These are phyloP conservation scores for Nibea albiflora DNA, from an alignment of 2,113 vertebrate genomes.

Conservation along the genomic window DNA sequence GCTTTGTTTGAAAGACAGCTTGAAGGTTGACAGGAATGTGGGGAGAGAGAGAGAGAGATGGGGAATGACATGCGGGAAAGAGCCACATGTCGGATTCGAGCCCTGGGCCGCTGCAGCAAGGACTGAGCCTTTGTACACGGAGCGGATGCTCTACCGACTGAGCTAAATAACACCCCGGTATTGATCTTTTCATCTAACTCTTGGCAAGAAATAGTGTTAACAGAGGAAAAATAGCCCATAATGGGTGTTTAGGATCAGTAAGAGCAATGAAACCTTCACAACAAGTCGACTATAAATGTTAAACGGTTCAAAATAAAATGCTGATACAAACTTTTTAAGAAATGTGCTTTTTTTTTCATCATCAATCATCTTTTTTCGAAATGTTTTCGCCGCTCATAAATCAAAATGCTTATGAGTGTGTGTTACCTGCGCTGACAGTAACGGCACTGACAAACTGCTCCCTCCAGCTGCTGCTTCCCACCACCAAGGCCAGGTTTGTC, in stretches of 20 bases:
- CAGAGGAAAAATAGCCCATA: not conserved
- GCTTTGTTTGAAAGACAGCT: too few species aligned
- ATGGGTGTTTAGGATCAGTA: not conserved
- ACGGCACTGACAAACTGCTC: slow-evolving; percentile 89
- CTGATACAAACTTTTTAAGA: not conserved
- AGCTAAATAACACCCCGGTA: too few species aligned
- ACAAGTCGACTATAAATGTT: not conserved
- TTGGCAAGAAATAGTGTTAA: not conserved
- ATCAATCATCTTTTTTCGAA: slow-evolving; percentile 1
- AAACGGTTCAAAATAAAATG: not conserved
- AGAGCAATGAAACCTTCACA: not conserved
- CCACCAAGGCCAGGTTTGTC: slow-evolving; percentile 88
- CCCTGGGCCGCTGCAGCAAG: too few species aligned
- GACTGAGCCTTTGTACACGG: too few species aligned
- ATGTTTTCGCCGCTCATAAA: too few species aligned
- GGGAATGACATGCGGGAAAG: too few species aligned
- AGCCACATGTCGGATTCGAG: too few species aligned
- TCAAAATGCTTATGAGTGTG: slow-evolving; percentile 26
- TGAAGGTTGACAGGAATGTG: too few species aligned
- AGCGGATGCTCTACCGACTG: too few species aligned
- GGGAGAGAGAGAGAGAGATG: too few species aligned
- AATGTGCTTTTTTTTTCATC: slow-evolving; percentile 3
- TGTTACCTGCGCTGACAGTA: slow-evolving; percentile 87
- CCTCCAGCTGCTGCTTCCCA: slow-evolving; percentile 90
- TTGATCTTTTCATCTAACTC: not conserved